Conservation (phyloP, 2,888 invertebrate species). For the Alsophila aescularia region DNA sequence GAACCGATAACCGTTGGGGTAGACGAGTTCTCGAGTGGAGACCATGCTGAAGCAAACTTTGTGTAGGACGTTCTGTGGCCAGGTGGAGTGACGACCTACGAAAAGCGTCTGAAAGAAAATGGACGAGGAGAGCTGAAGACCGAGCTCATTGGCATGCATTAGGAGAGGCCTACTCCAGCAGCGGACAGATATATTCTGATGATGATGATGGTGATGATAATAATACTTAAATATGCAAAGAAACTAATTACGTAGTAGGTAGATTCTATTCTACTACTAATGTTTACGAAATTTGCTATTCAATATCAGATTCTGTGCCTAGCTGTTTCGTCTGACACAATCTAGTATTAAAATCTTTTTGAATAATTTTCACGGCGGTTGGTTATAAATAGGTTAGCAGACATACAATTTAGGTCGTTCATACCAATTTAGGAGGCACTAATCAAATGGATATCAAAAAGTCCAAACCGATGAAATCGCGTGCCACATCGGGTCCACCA, state of each 20-base stretch:
- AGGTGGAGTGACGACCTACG: too few species aligned
- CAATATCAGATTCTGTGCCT: not conserved
- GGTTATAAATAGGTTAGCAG: not conserved
- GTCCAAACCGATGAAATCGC: conserved; percentile 1
- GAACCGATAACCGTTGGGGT: too few species aligned
- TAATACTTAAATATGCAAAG: not conserved
- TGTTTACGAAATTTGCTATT: not conserved
- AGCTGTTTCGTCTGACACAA: not conserved
- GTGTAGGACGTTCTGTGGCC: too few species aligned
- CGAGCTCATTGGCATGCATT: too few species aligned
- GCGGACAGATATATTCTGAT: too few species aligned
- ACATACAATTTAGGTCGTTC: not conserved
- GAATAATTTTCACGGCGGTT: not conserved
- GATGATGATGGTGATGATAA: too few species aligned
- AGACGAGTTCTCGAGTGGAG: too few species aligned
- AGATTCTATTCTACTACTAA: not conserved
- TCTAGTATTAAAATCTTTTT: conserved; percentile 3
- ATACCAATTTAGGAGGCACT: conserved; percentile 6
- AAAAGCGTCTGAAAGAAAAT: too few species aligned
- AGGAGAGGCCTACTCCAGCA: too few species aligned
- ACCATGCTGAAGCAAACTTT: too few species aligned
- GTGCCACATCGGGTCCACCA: not conserved
- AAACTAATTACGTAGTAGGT: not conserved
- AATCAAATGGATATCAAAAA: conserved; percentile 11
- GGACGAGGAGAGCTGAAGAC: too few species aligned